These are phyloP conservation scores for Orthonychiurus folsomi DNA, from an alignment of 2,888 invertebrate species.

Conservation along the genomic window DNA sequence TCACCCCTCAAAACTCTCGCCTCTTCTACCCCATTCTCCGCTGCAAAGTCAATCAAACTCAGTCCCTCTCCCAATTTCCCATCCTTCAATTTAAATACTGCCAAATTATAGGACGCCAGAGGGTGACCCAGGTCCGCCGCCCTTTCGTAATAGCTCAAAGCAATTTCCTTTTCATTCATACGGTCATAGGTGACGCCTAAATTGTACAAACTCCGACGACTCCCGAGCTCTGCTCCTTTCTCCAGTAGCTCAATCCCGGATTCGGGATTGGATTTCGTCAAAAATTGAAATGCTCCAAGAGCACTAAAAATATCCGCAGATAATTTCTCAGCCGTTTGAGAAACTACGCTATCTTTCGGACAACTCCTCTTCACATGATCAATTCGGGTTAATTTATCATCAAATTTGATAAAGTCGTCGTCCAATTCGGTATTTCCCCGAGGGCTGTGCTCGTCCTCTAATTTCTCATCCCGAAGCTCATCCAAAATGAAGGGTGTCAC, in stretches of 20 bases:
- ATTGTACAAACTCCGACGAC: conserved; percentile 34
- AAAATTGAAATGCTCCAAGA: conserved; percentile 30
- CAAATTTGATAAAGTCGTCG: conserved; percentile 9
- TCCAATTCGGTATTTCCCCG: not conserved
- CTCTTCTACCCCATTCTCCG: conserved; percentile 33
- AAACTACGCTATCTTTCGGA: not conserved
- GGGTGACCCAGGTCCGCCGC: conserved; percentile 37
- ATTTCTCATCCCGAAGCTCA: not conserved
- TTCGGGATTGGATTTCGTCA: conserved; percentile 8
- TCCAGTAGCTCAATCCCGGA: conserved; percentile 24
- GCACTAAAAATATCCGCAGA: conserved; percentile 30
- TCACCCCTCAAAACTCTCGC: conserved; percentile 21
- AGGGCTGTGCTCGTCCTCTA: not conserved
- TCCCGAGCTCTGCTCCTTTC: conserved; percentile 31
- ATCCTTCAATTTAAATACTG: conserved; percentile 28
- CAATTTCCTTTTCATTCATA: conserved; percentile 22
- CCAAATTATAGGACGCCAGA: conserved; percentile 35
- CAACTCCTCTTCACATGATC: not conserved
- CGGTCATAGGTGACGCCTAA: conserved; percentile 36
- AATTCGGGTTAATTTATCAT: not conserved
- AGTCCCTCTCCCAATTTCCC: conserved; percentile 25
- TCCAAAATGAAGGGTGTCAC: conserved; percentile 31
- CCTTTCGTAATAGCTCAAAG: conserved; percentile 30
- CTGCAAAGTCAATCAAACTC: conserved; percentile 26
- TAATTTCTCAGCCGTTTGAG: conserved; percentile 12